Conservation (phyloP, 2,888 invertebrate genomes). For the Caenorhabditis auriculariae region DNA sequence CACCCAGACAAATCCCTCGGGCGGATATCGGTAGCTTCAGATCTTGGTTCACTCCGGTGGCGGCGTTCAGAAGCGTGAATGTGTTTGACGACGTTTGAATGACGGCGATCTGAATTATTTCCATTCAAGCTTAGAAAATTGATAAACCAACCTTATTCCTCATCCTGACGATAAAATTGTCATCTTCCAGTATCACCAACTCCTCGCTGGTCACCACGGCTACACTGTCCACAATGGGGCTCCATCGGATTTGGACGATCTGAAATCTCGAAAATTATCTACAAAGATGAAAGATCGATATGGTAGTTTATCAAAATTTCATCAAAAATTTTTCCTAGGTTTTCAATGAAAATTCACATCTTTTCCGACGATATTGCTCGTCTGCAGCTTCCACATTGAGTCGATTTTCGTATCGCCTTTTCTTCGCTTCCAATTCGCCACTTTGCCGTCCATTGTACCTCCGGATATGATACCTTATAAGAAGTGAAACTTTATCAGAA, state of each 20-base stretch:
- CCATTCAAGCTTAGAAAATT: neutral
- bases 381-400: slow-evolving; percentile 26
- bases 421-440: slow-evolving; percentile 56
- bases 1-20: slow-evolving; percentile 47
- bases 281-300: neutral
- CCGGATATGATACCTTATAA: slow-evolving; percentile 52
- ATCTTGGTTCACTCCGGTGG: slow-evolving; percentile 32
- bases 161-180: slow-evolving; percentile 79
- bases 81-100: slow-evolving; percentile 34
- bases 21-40: slow-evolving; percentile 20
- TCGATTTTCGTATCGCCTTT: slow-evolving; percentile 18
- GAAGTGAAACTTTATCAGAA: neutral
- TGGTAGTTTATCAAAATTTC: neutral
- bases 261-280: slow-evolving; percentile 14
- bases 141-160: slow-evolving; percentile 70
- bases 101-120: slow-evolving; percentile 25
- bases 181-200: slow-evolving; percentile 84
- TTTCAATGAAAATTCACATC: slow-evolving; percentile 8
- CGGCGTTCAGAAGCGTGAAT: slow-evolving; percentile 33
- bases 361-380: slow-evolving; percentile 15
- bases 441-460: slow-evolving; percentile 46
- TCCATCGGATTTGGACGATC: slow-evolving; percentile 52
- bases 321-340: neutral
- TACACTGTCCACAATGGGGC: slow-evolving; percentile 59
- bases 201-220: slow-evolving; percentile 69